These are phyloP conservation scores for Hemicordylus capensis DNA, from an alignment of 2,113 vertebrate genomes.

Conservation along the genomic window DNA sequence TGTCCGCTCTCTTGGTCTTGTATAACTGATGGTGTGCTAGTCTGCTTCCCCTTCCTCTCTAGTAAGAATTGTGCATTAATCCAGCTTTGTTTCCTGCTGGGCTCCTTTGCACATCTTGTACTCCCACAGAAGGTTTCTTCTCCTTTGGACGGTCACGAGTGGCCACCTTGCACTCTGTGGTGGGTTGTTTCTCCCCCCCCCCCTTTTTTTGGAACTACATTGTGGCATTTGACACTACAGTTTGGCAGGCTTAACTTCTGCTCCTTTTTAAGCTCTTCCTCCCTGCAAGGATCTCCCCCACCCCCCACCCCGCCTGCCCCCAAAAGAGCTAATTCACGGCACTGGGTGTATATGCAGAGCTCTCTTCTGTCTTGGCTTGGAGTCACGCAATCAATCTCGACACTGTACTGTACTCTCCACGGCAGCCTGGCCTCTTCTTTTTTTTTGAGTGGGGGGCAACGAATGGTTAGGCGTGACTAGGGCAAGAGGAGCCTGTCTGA, in stretches of 20 bases:
- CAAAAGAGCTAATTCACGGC: neutral
- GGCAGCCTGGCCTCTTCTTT: constrained; percentile 21
- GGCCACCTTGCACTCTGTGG: no score
- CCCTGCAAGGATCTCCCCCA: neutral
- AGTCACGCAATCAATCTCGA: neutral
- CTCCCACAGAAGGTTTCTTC: constrained; percentile 58
- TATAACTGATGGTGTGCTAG: constrained; percentile 69
- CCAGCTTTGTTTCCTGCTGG: constrained; percentile 73
- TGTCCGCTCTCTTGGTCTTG: constrained; percentile 56
- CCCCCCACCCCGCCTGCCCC: no score
- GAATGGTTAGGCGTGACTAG: constrained; percentile 11
- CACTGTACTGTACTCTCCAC: neutral
- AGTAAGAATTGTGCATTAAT: constrained; percentile 60
- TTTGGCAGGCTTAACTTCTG: constrained; percentile 11
- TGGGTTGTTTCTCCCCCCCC: constrained; percentile 62
- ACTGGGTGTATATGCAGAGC: no score
- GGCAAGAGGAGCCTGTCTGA: constrained; percentile 12
- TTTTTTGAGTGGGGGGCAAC: constrained; percentile 29
- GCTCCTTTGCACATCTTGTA: constrained; percentile 70
- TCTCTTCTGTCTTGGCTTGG: neutral
- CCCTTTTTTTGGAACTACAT: constrained; percentile 70
- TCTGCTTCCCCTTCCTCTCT: constrained; percentile 57
- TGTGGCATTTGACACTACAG: constrained; percentile 71
- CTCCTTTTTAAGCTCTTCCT: neutral
- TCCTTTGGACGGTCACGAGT: constrained; percentile 55